Percentiles rank a stretch among this genome's conserved stretches.
Conservation (phyloP, 2,888 invertebrate species). For the Chelonus formosanus region DNA sequence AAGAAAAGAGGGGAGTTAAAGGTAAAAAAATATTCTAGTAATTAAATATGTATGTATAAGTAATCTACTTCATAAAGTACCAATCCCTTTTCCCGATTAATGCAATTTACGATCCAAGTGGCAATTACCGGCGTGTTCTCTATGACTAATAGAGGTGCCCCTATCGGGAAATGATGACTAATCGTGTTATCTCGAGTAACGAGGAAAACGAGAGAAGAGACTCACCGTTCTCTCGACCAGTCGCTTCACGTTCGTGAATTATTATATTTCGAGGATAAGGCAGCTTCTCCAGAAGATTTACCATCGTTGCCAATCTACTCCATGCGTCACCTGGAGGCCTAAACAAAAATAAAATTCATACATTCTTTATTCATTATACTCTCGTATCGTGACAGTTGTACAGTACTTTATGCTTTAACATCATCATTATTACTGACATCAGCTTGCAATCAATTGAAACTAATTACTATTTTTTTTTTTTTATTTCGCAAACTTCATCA, state of each 20-base stretch:
- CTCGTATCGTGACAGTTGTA: background rate
- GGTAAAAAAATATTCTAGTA: conserved; percentile 20
- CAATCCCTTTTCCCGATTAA: conserved; percentile 16
- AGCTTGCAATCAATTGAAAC: too few species aligned
- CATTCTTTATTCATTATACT: background rate
- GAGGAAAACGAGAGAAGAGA: conserved; percentile 23
- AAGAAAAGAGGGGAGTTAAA: conserved; percentile 18
- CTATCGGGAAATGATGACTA: conserved; percentile 25
- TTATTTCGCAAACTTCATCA: too few species aligned
- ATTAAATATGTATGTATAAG: background rate
- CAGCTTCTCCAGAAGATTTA: conserved; percentile 77
- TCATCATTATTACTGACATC: background rate
- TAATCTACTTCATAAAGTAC: background rate
- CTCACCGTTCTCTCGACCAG: conserved; percentile 55
- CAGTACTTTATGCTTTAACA: background rate
- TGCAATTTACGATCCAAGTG: conserved; percentile 29
- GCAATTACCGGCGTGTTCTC: conserved; percentile 25
- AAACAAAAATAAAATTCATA: conserved; percentile 43
- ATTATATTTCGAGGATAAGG: conserved; percentile 68
- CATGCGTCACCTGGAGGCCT: conserved; percentile 80
- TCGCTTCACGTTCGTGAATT: conserved; percentile 63
- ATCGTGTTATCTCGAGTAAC: conserved; percentile 24
- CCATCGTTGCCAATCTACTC: conserved; percentile 79
- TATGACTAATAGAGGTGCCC: conserved; percentile 29
- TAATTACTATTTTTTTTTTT: too few species aligned